Base-by-base conservation (phyloP, 1,140 invertebrate genomes). In the Bombus waltoni region DNA sequence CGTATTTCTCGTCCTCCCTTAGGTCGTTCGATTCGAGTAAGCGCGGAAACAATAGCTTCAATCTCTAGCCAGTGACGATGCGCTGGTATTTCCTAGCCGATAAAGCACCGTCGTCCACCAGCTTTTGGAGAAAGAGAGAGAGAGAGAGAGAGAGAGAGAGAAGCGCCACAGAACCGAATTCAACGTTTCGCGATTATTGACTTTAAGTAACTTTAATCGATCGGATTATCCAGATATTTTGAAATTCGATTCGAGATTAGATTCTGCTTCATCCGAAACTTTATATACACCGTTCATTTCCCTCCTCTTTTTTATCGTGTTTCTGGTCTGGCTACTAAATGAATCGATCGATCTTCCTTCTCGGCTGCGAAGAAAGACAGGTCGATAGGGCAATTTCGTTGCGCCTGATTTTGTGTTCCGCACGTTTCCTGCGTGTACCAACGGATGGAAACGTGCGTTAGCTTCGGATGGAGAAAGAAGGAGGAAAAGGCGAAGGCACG, bases 21-120 rank as follows among this genome's bases (percentile, higher is more conserved):
- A 40, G 77, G 78, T 72, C 77, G 87, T 87, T 89, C 85, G 87
- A 76, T 81, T 85, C 68, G 87, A 80, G 82, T 85, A 65, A 91
- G 80, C 85, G 72, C 71, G 84, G 81, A 87, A 91, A 91, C 90
- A 91, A 91, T 90, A 70, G 87, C 79, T 90, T 83, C 90, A 91
- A 91, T 91, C 89, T 90, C 87, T 53, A 85, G 42, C 75, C 79
- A 47, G 87, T 89, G 87, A 87, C 90, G 89, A 91, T 90, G 83
- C 89, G 80, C 80, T 66, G 76, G 75, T 84, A 75, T 91, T 88
- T 89, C 87, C 89, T 89, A 74, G 70, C 75, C 66, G 90, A 91
- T 91, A 91, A 91, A 87, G 66, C 62, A 44, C 38, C 75, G 65
- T 70, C 82, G 75, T 71, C 68, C 87, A 59, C 42, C 72, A 66